Conservation (phyloP, 2,797 vertebrate species). For the Pygocentrus nattereri region DNA sequence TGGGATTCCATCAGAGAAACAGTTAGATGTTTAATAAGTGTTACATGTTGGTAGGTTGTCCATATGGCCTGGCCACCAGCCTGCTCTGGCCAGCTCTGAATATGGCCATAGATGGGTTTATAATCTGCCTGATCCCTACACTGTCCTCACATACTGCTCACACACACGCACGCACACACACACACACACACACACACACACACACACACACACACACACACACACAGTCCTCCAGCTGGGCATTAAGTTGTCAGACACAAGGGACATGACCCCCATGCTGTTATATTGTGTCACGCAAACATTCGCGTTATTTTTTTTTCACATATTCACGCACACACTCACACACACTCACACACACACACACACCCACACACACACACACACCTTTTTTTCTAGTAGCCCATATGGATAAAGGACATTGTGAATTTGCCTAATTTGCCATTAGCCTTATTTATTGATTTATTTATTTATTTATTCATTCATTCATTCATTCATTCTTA, state of each 20-base stretch:
- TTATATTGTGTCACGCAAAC: conserved; percentile 41
- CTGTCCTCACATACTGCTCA: neutral
- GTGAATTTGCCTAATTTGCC: too few species aligned
- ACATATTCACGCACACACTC: neutral
- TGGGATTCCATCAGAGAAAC: conserved; percentile 2
- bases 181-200: conserved; percentile 12
- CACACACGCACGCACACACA: conserved; percentile 9
- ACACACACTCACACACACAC: neutral
- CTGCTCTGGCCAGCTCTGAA: conserved; percentile 6
- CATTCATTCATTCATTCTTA: too few species aligned
- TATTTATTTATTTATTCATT: neutral
- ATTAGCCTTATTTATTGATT: too few species aligned
- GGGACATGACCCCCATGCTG: conserved; percentile 39
- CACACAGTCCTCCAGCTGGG: conserved; percentile 20
- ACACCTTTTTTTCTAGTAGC: neutral
- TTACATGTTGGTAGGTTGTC: neutral
- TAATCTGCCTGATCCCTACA: conserved; percentile 23
- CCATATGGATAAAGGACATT: too few species aligned
- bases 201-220: conserved; percentile 12
- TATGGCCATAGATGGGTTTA: conserved; percentile 20
- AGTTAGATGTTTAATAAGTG: neutral
- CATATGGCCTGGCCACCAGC: conserved; percentile 35
- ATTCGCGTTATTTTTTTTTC: too few species aligned
- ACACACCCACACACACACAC: neutral
- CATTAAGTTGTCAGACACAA: conserved; percentile 32